A percentile compares a stretch with the other conserved stretches of the same genome.
phyloP scores from a whole-genome alignment of 2,888 invertebrate genomes.

The Macaria notata region DNA sequence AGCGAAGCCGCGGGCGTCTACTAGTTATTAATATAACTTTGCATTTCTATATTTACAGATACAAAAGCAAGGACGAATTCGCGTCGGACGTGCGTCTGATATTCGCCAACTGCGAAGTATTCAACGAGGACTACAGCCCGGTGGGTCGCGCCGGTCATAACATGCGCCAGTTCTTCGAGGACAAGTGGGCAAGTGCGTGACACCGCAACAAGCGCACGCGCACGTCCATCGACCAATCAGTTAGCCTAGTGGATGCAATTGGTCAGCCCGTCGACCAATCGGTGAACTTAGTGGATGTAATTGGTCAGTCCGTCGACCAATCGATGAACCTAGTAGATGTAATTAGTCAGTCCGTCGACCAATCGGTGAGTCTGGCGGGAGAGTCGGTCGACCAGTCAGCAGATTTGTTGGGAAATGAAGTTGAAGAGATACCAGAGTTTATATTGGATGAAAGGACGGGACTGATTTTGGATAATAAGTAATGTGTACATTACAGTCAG shows the following conservation, averaged over 20 bases:
- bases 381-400: neutral
- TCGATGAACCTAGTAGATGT: no score
- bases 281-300: no score
- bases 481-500: no score
- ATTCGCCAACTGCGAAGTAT: conserved; percentile 98
- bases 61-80: conserved; percentile 96
- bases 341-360: no score
- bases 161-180: conserved; percentile 96
- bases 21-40: no score
- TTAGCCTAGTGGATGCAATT: no score
- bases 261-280: no score
- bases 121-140: conserved; percentile 99
- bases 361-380: neutral
- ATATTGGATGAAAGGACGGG: conserved; percentile 19
- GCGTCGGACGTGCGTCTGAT: conserved; percentile 95
- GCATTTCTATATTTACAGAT: conserved; percentile 79
- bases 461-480: conserved; percentile 12
- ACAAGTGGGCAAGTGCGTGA: conserved; percentile 84
- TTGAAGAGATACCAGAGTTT: conserved; percentile 11
- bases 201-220: conserved; percentile 10
- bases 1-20: no score
- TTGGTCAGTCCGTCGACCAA: no score
- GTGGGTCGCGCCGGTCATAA: conserved; percentile 98
- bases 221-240: neutral
- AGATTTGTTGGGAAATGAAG: neutral